A percentile compares a stretch with the other conserved stretches of the same genome.
phyloP scores from a whole-genome alignment of 2,888 invertebrate species.

The Aquatica leii region DNA sequence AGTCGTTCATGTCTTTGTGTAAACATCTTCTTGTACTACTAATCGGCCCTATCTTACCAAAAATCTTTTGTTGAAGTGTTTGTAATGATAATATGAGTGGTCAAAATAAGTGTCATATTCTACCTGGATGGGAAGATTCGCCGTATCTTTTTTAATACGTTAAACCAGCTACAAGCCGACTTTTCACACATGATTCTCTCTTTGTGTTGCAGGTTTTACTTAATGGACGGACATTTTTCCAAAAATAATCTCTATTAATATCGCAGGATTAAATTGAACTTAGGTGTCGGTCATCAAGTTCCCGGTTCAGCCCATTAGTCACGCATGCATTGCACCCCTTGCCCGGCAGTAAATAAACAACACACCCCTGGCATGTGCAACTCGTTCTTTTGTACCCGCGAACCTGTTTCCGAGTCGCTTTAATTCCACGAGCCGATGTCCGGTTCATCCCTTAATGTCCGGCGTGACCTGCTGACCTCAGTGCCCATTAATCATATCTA shows the following conservation, averaged over 20 bases:
- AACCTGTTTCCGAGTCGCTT: constrained; percentile 52
- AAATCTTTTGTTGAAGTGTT: constrained; percentile 50
- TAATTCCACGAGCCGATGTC: constrained; percentile 56
- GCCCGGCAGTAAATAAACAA: constrained; percentile 55
- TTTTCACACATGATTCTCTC: constrained; percentile 38
- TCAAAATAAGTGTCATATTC: constrained; percentile 38
- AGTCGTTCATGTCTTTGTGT: constrained; percentile 47
- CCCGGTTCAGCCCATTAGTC: constrained; percentile 50
- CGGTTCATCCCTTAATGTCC: constrained; percentile 60
- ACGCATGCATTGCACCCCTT: constrained; percentile 52
- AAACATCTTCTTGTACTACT: constrained; percentile 20
- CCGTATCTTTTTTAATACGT: constrained; percentile 48
- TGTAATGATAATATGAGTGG: constrained; percentile 50
- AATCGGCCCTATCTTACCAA: constrained; percentile 46
- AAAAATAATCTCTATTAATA: constrained; percentile 22
- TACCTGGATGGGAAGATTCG: constrained; percentile 42
- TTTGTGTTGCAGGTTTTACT: constrained; percentile 28
- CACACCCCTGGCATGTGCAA: constrained; percentile 55
- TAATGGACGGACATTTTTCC: constrained; percentile 16
- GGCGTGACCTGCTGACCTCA: constrained; percentile 60
- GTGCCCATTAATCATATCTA: constrained; percentile 63
- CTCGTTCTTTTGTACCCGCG: constrained; percentile 50
- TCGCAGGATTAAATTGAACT: constrained; percentile 30
- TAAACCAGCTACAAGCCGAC: constrained; percentile 52
- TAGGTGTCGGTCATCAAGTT: constrained; percentile 23